A percentile compares a stretch with the other conserved stretches of the same genome.
phyloP scores from a whole-genome alignment of 2,113 vertebrate species.

The Ellobius talpinus region DNA sequence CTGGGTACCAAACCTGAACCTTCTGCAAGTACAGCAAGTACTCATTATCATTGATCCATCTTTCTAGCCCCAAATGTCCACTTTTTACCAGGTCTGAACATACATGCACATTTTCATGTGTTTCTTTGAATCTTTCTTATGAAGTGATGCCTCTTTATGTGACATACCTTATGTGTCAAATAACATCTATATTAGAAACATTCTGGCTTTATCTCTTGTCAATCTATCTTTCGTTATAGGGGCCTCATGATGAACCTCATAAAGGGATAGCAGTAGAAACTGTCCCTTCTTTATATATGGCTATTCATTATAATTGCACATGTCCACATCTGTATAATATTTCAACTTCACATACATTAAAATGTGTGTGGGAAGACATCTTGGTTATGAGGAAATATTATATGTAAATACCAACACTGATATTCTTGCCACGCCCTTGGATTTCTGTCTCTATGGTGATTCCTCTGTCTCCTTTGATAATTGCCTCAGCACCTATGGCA shows the following conservation, averaged over 20 bases:
- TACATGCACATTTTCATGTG: neutral
- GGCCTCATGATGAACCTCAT: neutral
- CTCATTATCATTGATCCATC: neutral
- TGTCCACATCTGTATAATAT: neutral
- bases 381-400: neutral
- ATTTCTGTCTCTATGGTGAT: neutral
- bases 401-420: neutral
- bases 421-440: neutral
- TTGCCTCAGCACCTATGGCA: neutral
- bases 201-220: neutral
- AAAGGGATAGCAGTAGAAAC: neutral
- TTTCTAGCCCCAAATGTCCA: neutral
- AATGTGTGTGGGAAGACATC: neutral
- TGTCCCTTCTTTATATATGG: neutral
- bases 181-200: neutral
- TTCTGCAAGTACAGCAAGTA: neutral
- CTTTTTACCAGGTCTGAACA: neutral
- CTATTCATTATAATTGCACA: neutral
- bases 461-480: neutral
- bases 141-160: neutral
- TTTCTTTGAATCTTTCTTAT: neutral
- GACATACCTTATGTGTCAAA: neutral
- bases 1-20: too few relatives aligned
- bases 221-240: neutral
- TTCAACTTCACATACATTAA: neutral